phyloP scores from a whole-genome alignment of 1,140 invertebrate species.

The Ptiloglossa arizonensis region DNA sequence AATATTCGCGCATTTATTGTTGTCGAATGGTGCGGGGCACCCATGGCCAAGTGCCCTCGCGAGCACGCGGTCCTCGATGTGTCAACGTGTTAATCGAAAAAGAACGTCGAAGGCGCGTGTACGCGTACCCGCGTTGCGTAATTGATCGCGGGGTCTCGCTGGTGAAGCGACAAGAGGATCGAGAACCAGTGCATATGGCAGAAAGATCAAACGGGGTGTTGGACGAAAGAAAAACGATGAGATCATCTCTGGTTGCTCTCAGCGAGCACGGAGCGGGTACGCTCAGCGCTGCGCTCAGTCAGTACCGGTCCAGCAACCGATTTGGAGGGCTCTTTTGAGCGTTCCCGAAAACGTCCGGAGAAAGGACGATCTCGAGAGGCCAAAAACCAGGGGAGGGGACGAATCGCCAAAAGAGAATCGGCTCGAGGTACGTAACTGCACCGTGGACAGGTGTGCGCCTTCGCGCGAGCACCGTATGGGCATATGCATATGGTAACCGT shows the following conservation, averaged over 20 bases:
- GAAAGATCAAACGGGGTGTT: conserved; percentile 74
- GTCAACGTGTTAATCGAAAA: neutral
- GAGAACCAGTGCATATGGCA: conserved; percentile 55
- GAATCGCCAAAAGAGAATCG: neutral
- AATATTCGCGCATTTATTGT: too few relatives aligned
- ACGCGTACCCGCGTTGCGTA: conserved; percentile 24
- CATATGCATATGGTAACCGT: neutral
- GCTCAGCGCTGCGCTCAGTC: conserved; percentile 57
- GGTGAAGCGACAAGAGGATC: conserved; percentile 6
- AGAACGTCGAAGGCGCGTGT: neutral
- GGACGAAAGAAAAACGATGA: conserved; percentile 73
- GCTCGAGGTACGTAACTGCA: conserved; percentile 41
- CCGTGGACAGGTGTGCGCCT: conserved; percentile 10
- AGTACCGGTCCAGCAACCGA: conserved; percentile 67
- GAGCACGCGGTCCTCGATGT: too few relatives aligned
- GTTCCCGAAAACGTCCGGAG: conserved; percentile 32
- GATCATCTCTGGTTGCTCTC: conserved; percentile 67
- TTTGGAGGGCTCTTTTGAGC: conserved; percentile 61
- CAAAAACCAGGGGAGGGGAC: conserved; percentile 22
- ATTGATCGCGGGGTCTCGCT: neutral
- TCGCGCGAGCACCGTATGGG: neutral
- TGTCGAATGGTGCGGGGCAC: too few relatives aligned
- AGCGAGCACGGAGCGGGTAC: neutral
- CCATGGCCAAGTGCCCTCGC: too few relatives aligned
- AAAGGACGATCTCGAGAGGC: neutral